These are phyloP conservation scores for Pseudomyrmex flavicornis DNA, from an alignment of 1,140 invertebrate genomes.

Conservation along the genomic window DNA sequence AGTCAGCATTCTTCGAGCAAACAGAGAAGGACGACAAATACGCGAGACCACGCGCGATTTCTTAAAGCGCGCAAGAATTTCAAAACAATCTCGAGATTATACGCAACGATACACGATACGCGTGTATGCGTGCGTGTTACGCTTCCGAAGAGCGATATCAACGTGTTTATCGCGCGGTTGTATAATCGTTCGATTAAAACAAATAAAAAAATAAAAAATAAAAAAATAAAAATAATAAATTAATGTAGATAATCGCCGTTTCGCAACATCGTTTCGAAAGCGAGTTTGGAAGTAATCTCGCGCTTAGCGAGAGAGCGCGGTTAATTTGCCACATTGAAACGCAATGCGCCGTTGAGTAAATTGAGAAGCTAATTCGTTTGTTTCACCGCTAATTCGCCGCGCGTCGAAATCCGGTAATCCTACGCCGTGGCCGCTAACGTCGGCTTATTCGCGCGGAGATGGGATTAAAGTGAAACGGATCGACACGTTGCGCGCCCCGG, in stretches of 20 bases:
- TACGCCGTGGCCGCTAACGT: slow-evolving; percentile 31
- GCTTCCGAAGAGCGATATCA: too few relatives aligned
- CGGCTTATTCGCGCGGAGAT: neutral
- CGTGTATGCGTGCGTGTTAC: too few relatives aligned
- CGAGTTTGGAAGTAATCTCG: neutral
- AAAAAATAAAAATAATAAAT: too few relatives aligned
- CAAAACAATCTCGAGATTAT: too few relatives aligned
- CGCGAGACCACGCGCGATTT: too few relatives aligned
- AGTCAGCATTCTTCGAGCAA: neutral
- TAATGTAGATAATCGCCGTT: too few relatives aligned
- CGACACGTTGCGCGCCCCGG: neutral
- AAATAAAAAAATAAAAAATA: neutral
- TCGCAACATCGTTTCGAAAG: neutral
- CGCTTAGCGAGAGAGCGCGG: neutral
- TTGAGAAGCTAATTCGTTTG: slow-evolving; percentile 28
- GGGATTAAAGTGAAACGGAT: slow-evolving; percentile 45
- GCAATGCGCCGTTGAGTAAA: neutral
- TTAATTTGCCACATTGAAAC: slow-evolving; percentile 18
- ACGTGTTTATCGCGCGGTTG: neutral
- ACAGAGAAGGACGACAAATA: neutral
- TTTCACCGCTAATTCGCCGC: slow-evolving; percentile 29
- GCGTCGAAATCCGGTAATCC: slow-evolving; percentile 23
- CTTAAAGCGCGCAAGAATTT: too few relatives aligned
- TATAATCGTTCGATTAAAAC: neutral
- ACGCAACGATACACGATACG: too few relatives aligned